phyloP scores from a whole-genome alignment of 2,888 invertebrate genomes.

The Rhamphomyia laevipes region DNA sequence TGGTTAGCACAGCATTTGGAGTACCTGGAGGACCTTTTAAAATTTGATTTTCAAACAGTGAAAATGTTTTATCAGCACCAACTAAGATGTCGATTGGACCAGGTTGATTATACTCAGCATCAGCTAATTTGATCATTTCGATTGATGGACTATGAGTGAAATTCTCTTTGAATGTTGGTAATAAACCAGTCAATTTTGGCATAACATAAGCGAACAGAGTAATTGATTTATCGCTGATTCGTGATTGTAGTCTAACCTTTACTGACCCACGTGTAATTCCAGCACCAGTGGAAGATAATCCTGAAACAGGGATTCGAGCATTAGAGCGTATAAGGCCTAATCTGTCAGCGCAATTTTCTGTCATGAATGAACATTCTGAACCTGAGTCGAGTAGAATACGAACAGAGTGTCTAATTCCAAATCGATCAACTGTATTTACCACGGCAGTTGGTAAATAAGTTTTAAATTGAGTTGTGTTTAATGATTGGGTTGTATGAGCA shows the following conservation, averaged over 20 bases:
- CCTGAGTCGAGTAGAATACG: background rate
- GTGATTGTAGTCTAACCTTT: slow-evolving; percentile 1
- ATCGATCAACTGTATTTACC: too few relatives aligned
- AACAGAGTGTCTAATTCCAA: background rate
- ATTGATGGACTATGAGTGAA: too few relatives aligned
- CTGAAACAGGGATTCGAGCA: too few relatives aligned
- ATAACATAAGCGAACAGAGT: slow-evolving; percentile 3
- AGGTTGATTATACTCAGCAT: slow-evolving; percentile 11
- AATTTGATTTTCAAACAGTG: slow-evolving; percentile 7
- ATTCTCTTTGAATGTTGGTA: too few relatives aligned
- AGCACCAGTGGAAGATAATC: too few relatives aligned
- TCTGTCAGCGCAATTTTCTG: too few relatives aligned
- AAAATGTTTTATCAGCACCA: slow-evolving; percentile 11
- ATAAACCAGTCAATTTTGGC: slow-evolving; percentile 1
- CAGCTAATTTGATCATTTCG: slow-evolving; percentile 5
- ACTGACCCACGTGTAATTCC: background rate
- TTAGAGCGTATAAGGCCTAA: too few relatives aligned
- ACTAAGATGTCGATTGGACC: slow-evolving; percentile 11
- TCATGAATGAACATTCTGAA: too few relatives aligned
- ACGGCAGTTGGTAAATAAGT: too few relatives aligned
- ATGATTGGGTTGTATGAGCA: too few relatives aligned
- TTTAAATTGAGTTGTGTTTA: too few relatives aligned
- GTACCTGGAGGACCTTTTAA: background rate
- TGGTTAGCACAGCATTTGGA: slow-evolving; percentile 9
- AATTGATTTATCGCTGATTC: background rate